Evolutionary conservation across 2,888 invertebrate genomes (phyloP), one percentile per base, ranked within the genome.

Genomic region (Microdon myrmicae): DNA sequence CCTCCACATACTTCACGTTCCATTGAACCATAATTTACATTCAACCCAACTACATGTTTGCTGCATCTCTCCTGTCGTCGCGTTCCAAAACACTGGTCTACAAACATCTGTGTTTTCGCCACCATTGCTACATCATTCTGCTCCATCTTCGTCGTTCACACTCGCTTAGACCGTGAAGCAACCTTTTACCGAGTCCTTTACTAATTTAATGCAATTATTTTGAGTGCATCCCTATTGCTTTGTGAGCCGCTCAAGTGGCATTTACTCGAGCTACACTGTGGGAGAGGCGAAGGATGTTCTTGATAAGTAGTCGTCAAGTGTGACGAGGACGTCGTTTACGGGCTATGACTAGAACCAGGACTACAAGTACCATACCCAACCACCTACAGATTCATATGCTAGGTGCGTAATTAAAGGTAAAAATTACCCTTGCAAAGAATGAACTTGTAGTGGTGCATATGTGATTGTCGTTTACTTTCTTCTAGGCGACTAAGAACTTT

Each of bases 151-250:
- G n/a, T n/a, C n/a, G 32, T 64, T 56, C 51, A 64, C 58, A 58
- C 58, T 64, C 64, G 51, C 51, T 64, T 64, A 64, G 47, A 41
- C 43, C 43, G 41, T 38, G 64, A 47, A 64, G 47, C 51, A 56
- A 64, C 58, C 64, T 64, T 64, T 64, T 64, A 64, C 64, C 28
- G 55, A 55, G 55, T 47, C 55, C 55, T 55, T 55, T 55, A 35
- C 56, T 53, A 64, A 58, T 58, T 45, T 64, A 58, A 64, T 64
- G 64, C 64, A 64, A 64, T 64, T 64, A 64, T 56, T 47, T 53
- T 53, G 64, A 64, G 64, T 64, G 64, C 64, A 64, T 48, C 58
- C 58, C 43, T 31, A 47, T 64, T 64, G 51, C 64, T 64, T 64
- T 64, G 64, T 58, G 25, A 53, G 47, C 49, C 38, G 43, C 51